phyloP scores from a whole-genome alignment of 35 echinoderm and acorn worm species.

The Apostichopus japonicus region DNA sequence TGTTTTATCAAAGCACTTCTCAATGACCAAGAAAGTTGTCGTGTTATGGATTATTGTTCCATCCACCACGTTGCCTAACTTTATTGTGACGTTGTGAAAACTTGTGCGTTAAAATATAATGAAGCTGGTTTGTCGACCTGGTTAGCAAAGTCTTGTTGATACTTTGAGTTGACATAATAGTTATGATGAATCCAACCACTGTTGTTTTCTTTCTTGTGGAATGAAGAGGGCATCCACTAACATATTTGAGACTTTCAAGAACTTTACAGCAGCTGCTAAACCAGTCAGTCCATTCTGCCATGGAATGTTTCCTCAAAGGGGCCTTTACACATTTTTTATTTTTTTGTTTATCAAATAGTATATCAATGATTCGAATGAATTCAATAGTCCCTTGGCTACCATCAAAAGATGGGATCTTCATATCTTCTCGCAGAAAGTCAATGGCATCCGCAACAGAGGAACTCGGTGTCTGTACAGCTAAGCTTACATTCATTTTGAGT shows the following conservation, averaged over 20 bases:
- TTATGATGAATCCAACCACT: conserved; percentile 23
- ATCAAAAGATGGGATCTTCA: not conserved
- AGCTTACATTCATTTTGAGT: conserved; percentile 33
- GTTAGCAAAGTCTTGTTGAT: not conserved
- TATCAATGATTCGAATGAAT: conserved; percentile 40
- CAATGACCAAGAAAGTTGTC: conserved; percentile 8
- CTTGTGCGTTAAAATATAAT: not conserved
- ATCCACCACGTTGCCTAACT: conserved; percentile 34
- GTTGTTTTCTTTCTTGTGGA: not conserved
- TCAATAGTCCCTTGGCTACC: not conserved
- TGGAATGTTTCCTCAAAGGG: not conserved
- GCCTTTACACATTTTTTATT: not conserved
- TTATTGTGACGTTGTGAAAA: conserved; percentile 45
- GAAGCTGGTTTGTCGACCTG: not conserved
- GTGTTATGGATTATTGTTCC: conserved; percentile 46
- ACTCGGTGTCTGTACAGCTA: conserved; percentile 6
- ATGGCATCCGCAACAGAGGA: conserved; percentile 27
- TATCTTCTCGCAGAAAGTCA: conserved; percentile 20
- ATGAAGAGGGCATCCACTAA: not conserved
- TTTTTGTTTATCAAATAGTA: conserved; percentile 39
- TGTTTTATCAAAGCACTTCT: conserved; percentile 32
- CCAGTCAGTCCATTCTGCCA: conserved; percentile 21
- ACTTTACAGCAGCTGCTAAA: not conserved
- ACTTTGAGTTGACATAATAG: not conserved
- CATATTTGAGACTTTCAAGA: not conserved